Base-by-base conservation (phyloP, 2,113 vertebrate genomes). In the Zapus hudsonius region DNA sequence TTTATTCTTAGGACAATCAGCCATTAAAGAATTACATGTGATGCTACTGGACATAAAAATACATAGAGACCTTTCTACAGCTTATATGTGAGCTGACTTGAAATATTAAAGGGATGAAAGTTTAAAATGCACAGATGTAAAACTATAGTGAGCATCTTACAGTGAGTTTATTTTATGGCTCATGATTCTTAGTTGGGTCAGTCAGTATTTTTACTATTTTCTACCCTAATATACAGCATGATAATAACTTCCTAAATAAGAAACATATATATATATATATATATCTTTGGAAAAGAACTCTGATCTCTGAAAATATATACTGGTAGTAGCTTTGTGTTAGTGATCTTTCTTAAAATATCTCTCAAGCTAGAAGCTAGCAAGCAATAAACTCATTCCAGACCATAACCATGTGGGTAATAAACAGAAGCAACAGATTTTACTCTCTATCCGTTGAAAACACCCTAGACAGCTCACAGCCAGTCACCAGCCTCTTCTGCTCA, bases 371-470 rank as follows among this genome's bases (percentile, higher is more conserved):
- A 92, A 90, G 57, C 66, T 33, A 66, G 87, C 93, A 97, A 97
- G 95, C 96, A 90, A 96, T 95, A 96, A 96, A 97, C 89, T 96
- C 97, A 96, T 96, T 95, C 96, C 90, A 98, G 96, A 97, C 15
- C 55, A 95, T 87, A 95, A 94, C 94, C 92, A 72, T 80, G 92
- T 96, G 94, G 84, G 95, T 96, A 96, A 89, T 96, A 93, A 96
- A 97, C 89, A 96, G 83, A 96, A 96, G 93, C 59, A 96, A 93
- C 91, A 83, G 70, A 94, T 95, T 95, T 95, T 95, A 97, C 61
- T 95, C 61, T 91, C 90, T 75, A 86, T 95, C 96, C 80, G 36
- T 95, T 97, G 94, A 38, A 86, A 85, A 91, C 95, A 95, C 95
- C 89, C 83, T 92, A 96, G 94, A 95, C 69, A 96, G 90, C 40